Base-by-base conservation (phyloP, 2,113 vertebrate genomes). In the Toxotes jaculatrix region DNA sequence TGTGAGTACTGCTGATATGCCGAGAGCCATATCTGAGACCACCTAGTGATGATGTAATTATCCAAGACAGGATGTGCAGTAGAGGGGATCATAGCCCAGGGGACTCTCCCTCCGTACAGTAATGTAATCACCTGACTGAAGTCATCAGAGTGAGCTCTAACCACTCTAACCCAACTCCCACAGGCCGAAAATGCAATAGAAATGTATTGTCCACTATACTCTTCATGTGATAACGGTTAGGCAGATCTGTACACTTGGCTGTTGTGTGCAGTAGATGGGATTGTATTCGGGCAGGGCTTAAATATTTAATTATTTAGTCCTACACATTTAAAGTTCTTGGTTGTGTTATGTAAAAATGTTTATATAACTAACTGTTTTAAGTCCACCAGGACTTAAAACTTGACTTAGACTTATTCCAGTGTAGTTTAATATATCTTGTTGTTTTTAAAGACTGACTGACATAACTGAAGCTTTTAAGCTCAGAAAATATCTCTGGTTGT, bases 11-110 rank as follows among this genome's bases (percentile, higher is more conserved):
- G 21, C 83, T 62, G 21, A 69, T 51, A 63, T 32, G 27, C 38
- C 10, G n/a, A 60, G 10, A 53, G 65, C 32, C 49, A 27, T 76
- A 83, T 82, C 63, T 45, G 70, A 85, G 81, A 85, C 89, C 88
- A 87, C 88, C 84, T 74, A 12, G 84, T 63, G 87, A 85, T 78
- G 74, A 85, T 83, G 67, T 80, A 89, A 91, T 92, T 87, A 84
- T 65, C 79, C 53, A 36, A 61, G 34, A 76, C 80, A 85, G 85
- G 89, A 92, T 88, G 65, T 90, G 85, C 80, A 88, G 45, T 40
- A 40, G 85, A 82, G 79, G 77, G 62, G 66, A 81, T 83, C 38
- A 1, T 51, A 40, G 61, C 89, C 75, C 68, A 59, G 62, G 66
- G 80, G 77, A 79, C 57, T 45, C 79, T 82, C 74, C 21, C 21